A percentile compares a stretch with the other conserved stretches of the same genome.
These are phyloP conservation scores for Catamblyrhynchus diadema DNA, from an alignment of 2,797 vertebrate genomes.

Conservation along the genomic window DNA sequence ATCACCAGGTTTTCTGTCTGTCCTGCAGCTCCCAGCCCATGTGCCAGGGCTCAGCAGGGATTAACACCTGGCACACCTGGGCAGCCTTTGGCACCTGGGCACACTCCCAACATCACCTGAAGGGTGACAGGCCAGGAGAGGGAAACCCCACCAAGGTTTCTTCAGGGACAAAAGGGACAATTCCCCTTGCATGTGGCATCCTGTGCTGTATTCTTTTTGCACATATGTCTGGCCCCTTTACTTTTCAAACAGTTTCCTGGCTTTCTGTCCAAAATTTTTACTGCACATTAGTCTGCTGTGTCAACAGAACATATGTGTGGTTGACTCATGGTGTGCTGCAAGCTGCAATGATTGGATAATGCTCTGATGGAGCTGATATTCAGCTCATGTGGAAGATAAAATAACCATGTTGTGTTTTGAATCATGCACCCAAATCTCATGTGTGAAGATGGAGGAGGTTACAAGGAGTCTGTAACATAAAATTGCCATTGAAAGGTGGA, in stretches of 20 bases:
- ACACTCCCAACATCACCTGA: background rate
- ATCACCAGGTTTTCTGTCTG: background rate
- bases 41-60: background rate
- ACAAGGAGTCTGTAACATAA: background rate
- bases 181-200: background rate
- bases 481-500: background rate
- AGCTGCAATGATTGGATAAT: background rate
- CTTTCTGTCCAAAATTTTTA: background rate
- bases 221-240: background rate
- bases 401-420: background rate
- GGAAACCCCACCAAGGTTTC: background rate
- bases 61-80: rapidly evolving
- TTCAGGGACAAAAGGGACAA: background rate
- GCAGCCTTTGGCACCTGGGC: background rate
- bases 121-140: background rate
- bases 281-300: background rate
- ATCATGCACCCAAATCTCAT: background rate
- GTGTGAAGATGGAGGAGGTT: background rate
- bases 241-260: background rate
- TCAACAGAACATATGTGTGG: background rate
- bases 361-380: background rate
- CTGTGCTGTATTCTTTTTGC: background rate
- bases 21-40: background rate
- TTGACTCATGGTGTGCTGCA: background rate
- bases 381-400: background rate